Base-by-base conservation (phyloP, 2,888 invertebrate species). In the Cerceris rybyensis region DNA sequence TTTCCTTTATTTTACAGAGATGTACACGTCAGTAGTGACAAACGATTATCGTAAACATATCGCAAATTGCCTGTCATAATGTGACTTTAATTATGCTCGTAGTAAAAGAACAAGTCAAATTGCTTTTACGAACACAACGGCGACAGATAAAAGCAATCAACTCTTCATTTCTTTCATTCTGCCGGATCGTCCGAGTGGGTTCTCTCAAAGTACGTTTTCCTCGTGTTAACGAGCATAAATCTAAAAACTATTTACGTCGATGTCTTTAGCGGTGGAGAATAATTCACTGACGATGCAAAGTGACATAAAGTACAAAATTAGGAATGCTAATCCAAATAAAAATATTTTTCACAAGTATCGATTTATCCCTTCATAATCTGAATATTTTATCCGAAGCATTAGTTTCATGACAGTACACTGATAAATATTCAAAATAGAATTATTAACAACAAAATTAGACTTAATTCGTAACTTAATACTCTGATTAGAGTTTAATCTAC, bases 31-130 rank as follows among this genome's bases (percentile, higher is more conserved):
- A 46, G 46, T 63, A 66, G 65, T 60, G 67, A 78, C 71, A 54
- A 64, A 43, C 16, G 54, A 75, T 78, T 60, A 75, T 63, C 67
- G 60, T 43, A 43, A 46, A 60, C 54, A 46, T 55, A 49, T 63
- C 55, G 67, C 52, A 74, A 66, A 70, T 70, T 42, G 66, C 61
- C 69, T 65, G 43, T 11, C 41, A 54, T 50, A 74, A 70, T 74
- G 46, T 41, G 66, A 70, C 63, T 68, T 65, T 65, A 69, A 70
- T 75, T 66, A 75, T 46, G 64, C 58, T 28, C 64, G 39, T 55
- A 67, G 63, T 52, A 28, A 60, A 75, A 70, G 70, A 28, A 28
- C 28, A 28, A 28, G 70, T 57, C 66, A 65, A 67, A 69, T 77
- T 60, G 57, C n/a, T 64, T 41, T 50, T 58, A 46, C 49, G 43